These are phyloP conservation scores for Cabera pusaria DNA, from an alignment of 2,888 invertebrate genomes.

Conservation along the genomic window DNA sequence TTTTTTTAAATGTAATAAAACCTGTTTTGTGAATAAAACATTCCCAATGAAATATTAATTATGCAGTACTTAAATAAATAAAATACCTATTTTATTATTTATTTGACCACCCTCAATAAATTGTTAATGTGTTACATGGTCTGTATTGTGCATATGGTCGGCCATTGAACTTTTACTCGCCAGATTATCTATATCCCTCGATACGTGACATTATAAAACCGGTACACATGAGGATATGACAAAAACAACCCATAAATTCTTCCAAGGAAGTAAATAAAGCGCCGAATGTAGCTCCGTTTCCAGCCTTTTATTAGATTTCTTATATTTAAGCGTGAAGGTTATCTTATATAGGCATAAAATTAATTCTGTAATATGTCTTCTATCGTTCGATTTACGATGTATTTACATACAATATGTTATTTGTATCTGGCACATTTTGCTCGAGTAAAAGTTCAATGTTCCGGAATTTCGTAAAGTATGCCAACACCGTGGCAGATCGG, in stretches of 20 bases:
- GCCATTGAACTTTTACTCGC: slow-evolving; percentile 47
- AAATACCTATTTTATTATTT: no score
- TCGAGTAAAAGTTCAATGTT: slow-evolving; percentile 43
- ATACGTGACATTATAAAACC: slow-evolving; percentile 22
- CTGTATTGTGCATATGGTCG: slow-evolving; percentile 39
- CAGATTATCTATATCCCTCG: slow-evolving; percentile 14
- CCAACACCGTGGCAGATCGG: neutral
- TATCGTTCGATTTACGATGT: slow-evolving; percentile 15
- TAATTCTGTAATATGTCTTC: no score
- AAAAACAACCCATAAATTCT: slow-evolving; percentile 17
- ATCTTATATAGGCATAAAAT: no score
- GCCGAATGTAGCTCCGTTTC: slow-evolving; percentile 12
- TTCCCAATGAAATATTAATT: no score
- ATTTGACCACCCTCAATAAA: no score
- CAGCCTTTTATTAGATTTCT: slow-evolving; percentile 14
- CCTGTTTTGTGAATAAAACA: no score
- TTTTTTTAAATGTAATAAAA: no score
- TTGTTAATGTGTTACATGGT: no score
- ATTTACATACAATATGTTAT: slow-evolving; percentile 11
- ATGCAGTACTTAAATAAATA: no score
- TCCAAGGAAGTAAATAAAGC: slow-evolving; percentile 22
- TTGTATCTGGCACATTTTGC: slow-evolving; percentile 20
- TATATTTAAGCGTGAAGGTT: no score
- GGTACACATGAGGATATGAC: slow-evolving; percentile 21
- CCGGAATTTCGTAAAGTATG: slow-evolving; percentile 26